Conservation (phyloP, 2,113 vertebrate species). For the Carassius auratus region DNA sequence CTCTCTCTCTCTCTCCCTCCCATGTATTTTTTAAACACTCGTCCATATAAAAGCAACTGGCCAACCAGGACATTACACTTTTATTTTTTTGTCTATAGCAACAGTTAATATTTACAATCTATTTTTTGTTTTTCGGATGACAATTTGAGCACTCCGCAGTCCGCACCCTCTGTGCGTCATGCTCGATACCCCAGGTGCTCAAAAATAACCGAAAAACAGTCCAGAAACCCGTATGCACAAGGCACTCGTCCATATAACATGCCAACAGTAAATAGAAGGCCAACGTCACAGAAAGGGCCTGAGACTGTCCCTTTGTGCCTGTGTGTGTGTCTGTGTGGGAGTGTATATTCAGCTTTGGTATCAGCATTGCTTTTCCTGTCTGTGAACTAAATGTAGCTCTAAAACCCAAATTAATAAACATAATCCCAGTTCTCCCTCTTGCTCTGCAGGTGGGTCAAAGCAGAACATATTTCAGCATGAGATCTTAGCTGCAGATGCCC, state of each 20-base stretch:
- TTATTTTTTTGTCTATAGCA: background rate
- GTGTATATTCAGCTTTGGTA: slow-evolving; percentile 14
- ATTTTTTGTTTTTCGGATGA: background rate
- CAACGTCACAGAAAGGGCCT: slow-evolving; percentile 47
- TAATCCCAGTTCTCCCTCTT: background rate
- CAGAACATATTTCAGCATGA: slow-evolving; percentile 33
- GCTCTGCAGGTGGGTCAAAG: slow-evolving; percentile 21
- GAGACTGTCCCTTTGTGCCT: slow-evolving; percentile 29
- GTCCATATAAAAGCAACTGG: background rate
- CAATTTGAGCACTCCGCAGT: background rate
- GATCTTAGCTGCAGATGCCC: slow-evolving; percentile 36
- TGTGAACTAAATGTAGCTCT: slow-evolving; percentile 47
- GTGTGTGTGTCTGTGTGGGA: slow-evolving; percentile 31
- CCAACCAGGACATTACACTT: background rate
- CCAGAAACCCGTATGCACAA: background rate
- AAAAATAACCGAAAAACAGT: slow-evolving; percentile 16
- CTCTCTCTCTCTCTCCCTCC: background rate
- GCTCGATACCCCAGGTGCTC: background rate
- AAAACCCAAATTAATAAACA: slow-evolving; percentile 42
- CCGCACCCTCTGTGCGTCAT: background rate
- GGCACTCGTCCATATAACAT: slow-evolving; percentile 38
- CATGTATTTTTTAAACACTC: background rate
- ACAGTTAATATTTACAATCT: background rate
- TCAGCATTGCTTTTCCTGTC: slow-evolving; percentile 46
- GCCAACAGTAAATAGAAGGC: slow-evolving; percentile 38